Base-by-base conservation (phyloP, 2,888 invertebrate genomes). In the Polia nebulosa region DNA sequence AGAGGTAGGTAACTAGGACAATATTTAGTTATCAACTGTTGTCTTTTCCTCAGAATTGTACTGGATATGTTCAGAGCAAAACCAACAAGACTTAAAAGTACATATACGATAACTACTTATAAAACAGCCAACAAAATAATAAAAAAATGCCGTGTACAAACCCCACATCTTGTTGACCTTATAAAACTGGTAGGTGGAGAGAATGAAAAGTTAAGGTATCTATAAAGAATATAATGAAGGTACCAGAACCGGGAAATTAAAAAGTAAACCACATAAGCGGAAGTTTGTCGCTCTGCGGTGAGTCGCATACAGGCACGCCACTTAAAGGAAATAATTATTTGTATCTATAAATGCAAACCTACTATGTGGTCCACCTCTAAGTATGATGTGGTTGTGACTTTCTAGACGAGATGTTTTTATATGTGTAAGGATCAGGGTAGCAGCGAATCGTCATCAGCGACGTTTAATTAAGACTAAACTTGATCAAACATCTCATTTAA, bases 81-180 rank as follows among this genome's bases (percentile, higher is more conserved):
- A 51, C 27, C 45, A 32, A 22, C 39, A 29, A 25, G 45, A 58
- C 25, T 47, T 58, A 55, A 53, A 58, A 72, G 52, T 41, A n/a
- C n/a, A n/a, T n/a, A 47, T 20, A 41, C 27, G n/a, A 22, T 25
- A 32, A 29, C 17, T 44, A 20, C 11, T 6, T 52, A 60, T 25
- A 57, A 66, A 76, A 55, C 47, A 36, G 17, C 39, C 51, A 57
- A 45, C 57, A 32, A 56, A 67, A 49, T 63, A 56, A 71, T 51
- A 49, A n/a, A n/a, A n/a, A n/a, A 58, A 73, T 53, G 63, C 64
- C 55, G 58, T 52, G 69, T 59, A 62, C 27, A 58, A 66, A 69
- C 66, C 66, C 39, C 77, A 79, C 45, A 27, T 78, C 85, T 76
- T n/a, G 88, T 76, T 74, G 86, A 69, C 90, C 90, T 90, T 89